Evolutionary conservation across 2,797 vertebrate genomes (phyloP).

Genomic region (Phyllotis vaccarum): DNA sequence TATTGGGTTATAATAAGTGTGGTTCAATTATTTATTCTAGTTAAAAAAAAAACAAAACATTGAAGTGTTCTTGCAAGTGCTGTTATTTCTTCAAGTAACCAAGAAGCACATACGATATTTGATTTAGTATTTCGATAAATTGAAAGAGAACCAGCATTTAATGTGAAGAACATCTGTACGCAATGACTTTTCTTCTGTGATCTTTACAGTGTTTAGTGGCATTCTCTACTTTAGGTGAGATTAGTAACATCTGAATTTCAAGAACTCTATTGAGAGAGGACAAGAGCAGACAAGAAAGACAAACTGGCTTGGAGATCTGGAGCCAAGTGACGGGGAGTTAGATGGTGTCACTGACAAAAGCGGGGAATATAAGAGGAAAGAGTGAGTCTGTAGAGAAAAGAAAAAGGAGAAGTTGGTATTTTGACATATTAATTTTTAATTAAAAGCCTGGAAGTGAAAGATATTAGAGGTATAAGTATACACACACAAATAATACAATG

Average conservation of each 20-base stretch:
- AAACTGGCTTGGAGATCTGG: not conserved
- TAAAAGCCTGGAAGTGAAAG: not conserved
- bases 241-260: not conserved
- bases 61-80: not conserved
- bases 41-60: slow-evolving; percentile 14
- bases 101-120: not conserved
- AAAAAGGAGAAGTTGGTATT: not conserved
- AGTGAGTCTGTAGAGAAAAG: not conserved
- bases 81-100: not conserved
- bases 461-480: not conserved
- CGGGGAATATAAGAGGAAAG: not conserved
- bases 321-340: not conserved
- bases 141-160: not conserved
- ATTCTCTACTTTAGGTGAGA: not conserved
- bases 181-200: not conserved
- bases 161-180: not conserved
- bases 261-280: slow-evolving; percentile 9
- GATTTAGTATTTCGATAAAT: not conserved
- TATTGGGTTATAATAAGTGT: not conserved
- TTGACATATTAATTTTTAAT: not conserved
- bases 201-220: not conserved
- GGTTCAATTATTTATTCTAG: not conserved
- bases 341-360: not conserved
- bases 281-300: not conserved
- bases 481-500: not conserved